Percentiles rank a stretch among this genome's conserved stretches.
phyloP scores from a whole-genome alignment of 1,140 invertebrate genomes.

The Euura lappo region DNA sequence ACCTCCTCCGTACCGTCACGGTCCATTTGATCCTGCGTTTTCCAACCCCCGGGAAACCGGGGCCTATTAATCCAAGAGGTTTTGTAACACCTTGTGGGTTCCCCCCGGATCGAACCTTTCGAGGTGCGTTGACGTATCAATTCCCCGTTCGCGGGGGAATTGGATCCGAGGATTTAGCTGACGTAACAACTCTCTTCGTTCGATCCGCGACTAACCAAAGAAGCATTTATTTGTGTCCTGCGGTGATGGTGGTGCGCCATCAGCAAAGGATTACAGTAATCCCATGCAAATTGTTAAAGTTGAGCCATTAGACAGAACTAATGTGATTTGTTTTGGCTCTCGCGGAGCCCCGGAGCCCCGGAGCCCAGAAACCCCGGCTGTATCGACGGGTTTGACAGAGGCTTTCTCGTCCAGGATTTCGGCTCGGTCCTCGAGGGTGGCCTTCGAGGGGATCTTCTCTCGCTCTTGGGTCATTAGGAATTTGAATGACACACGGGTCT shows the following conservation, averaged over 20 bases:
- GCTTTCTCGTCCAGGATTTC: slow-evolving; percentile 21
- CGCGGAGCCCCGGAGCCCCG: slow-evolving; percentile 27
- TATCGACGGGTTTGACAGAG: slow-evolving; percentile 49
- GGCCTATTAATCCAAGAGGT: too few species aligned
- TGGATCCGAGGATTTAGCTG: too few species aligned
- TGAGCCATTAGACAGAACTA: slow-evolving; percentile 47
- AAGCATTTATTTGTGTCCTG: slow-evolving; percentile 38
- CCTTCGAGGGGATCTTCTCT: background rate
- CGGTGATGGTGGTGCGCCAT: slow-evolving; percentile 19
- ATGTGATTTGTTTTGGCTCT: slow-evolving; percentile 39
- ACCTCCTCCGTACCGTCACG: slow-evolving; percentile 31
- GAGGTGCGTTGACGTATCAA: too few species aligned
- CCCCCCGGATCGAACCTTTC: too few species aligned
- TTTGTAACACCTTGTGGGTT: too few species aligned
- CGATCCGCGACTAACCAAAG: slow-evolving; percentile 5
- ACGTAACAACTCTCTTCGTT: background rate
- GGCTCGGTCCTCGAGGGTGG: background rate
- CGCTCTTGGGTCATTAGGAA: background rate
- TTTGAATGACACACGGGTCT: background rate
- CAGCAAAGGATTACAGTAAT: slow-evolving; percentile 45
- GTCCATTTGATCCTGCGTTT: slow-evolving; percentile 37
- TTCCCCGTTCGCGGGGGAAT: too few species aligned
- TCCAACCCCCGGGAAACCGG: slow-evolving; percentile 13
- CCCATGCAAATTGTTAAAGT: slow-evolving; percentile 53
- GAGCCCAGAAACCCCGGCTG: slow-evolving; percentile 20